Evolutionary conservation across 2,888 invertebrate genomes (phyloP).

Genomic region (Phengaris arion): DNA sequence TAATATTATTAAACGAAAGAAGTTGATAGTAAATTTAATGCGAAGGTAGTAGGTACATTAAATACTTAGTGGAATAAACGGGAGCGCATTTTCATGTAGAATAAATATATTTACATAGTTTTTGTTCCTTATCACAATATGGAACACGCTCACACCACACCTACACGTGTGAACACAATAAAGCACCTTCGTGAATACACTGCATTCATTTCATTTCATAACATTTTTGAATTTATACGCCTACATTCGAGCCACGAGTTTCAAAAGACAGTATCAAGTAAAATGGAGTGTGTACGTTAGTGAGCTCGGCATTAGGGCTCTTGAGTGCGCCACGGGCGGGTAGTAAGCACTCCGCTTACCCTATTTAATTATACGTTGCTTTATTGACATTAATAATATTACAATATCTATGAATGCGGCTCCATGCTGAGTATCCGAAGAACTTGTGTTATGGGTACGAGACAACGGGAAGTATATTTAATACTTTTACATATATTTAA

Average conservation of each 20-base stretch:
- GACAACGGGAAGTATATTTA: too few species aligned
- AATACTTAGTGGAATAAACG: not conserved
- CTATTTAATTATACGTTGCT: slow-evolving; percentile 14
- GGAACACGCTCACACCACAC: not conserved
- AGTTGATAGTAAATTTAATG: too few species aligned
- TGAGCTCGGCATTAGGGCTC: not conserved
- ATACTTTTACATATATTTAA: too few species aligned
- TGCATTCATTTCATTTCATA: not conserved
- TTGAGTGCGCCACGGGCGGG: not conserved
- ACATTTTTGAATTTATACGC: slow-evolving; percentile 10
- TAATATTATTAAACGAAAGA: too few species aligned
- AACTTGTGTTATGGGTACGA: too few species aligned
- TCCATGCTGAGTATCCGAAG: too few species aligned
- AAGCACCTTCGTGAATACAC: not conserved
- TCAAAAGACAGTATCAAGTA: slow-evolving; percentile 16
- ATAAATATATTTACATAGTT: not conserved
- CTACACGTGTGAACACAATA: not conserved
- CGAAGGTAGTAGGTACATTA: too few species aligned
- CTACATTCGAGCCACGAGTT: not conserved
- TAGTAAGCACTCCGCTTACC: not conserved
- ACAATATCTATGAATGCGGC: too few species aligned
- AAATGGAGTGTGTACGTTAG: slow-evolving; percentile 16
- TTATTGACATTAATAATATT: not conserved
- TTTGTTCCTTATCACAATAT: not conserved
- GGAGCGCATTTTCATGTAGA: not conserved